Evolutionary conservation across 1,140 invertebrate genomes (phyloP).

Genomic region (Cotesia typhae): DNA sequence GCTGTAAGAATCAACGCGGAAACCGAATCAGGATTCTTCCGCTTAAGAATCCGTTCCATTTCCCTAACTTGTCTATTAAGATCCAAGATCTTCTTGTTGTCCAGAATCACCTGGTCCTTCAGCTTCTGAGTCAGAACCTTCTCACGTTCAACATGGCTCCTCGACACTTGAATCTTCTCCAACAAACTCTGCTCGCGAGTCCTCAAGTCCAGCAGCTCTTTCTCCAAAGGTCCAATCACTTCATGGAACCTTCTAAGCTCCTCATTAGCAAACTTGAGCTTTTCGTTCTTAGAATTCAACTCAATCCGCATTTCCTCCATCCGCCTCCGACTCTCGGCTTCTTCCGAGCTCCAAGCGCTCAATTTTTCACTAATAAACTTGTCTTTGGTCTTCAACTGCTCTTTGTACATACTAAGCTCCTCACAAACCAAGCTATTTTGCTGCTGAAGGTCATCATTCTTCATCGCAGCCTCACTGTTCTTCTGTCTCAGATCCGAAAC

Average conservation of each 20-base stretch:
- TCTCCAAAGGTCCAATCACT: constrained; percentile 56
- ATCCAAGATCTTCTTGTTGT: constrained; percentile 75
- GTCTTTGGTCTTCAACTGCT: constrained; percentile 60
- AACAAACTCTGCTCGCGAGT: constrained; percentile 52
- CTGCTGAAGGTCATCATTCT: constrained; percentile 56
- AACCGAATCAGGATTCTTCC: constrained; percentile 81
- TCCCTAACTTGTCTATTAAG: constrained; percentile 81
- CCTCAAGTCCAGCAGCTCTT: constrained; percentile 56
- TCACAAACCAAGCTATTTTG: constrained; percentile 58
- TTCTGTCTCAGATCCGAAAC: constrained; percentile 54
- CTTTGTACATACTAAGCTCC: constrained; percentile 62
- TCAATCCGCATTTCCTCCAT: constrained; percentile 59
- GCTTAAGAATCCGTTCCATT: constrained; percentile 80
- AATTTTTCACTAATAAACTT: constrained; percentile 59
- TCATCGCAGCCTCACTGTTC: constrained; percentile 52
- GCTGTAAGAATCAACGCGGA: constrained; percentile 75
- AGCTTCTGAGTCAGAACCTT: constrained; percentile 71
- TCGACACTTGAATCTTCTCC: constrained; percentile 63
- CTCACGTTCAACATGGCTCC: constrained; percentile 65
- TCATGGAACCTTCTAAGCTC: constrained; percentile 59
- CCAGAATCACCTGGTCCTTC: constrained; percentile 74
- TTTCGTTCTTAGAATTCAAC: constrained; percentile 58
- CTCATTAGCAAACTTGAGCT: constrained; percentile 51
- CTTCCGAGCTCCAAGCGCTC: constrained; percentile 55
- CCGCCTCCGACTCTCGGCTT: constrained; percentile 56